Evolutionary conservation across 30 jellyfish, hydroid and myxozoan species (phyloP), one percentile per base, ranked within the genome.

Genomic region (Aurelia sp.): DNA sequence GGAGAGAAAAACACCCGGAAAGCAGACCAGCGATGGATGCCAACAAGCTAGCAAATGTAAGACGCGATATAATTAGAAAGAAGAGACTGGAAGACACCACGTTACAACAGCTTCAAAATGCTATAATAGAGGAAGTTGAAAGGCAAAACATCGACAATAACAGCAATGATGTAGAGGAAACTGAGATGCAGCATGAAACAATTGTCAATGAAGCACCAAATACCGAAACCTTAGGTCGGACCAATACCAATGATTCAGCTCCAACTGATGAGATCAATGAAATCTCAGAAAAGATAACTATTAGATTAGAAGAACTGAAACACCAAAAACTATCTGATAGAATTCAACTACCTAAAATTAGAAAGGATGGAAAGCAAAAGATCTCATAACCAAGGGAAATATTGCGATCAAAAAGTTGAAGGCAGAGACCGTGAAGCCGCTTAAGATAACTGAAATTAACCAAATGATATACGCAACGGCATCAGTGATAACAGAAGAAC

Each of bases 391-490:
- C 4, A n/a, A 21, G 19, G 33, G 44, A 21, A 67, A 67, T n/a
- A 17, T 35, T n/a, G 57, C 79, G 9, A 9, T 35, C 17, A 67
- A 67, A 57, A 67, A 17, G 38, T 5, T 41, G 33, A 21, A 27
- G 33, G 33, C 33, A 27, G 33, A 27, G 44, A 11, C 58, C 18
- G 58, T n/a, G 52, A 33, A 57, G 15, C 13, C 27, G 18, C 19
- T 11, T 21, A 57, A 67, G 27, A 51, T 67, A 17, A 24, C 64
- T 17, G 64, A 44, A 16, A 27, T 71, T 24, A 71, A 71, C 64
- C 10, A 71, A 31, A 63, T 71, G 40, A 8, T 71, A 33, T 71
- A 71, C 58, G 63, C 82, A 33, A 24, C 64, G 19, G 82, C 82
- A 71, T 12, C 33, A 51, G 38, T 27, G 57, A 27, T 21, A 21